A percentile compares a stretch with the other conserved stretches of the same genome.
phyloP scores from a whole-genome alignment of 1,140 invertebrate genomes.

The Luehdorfia chinensis region DNA sequence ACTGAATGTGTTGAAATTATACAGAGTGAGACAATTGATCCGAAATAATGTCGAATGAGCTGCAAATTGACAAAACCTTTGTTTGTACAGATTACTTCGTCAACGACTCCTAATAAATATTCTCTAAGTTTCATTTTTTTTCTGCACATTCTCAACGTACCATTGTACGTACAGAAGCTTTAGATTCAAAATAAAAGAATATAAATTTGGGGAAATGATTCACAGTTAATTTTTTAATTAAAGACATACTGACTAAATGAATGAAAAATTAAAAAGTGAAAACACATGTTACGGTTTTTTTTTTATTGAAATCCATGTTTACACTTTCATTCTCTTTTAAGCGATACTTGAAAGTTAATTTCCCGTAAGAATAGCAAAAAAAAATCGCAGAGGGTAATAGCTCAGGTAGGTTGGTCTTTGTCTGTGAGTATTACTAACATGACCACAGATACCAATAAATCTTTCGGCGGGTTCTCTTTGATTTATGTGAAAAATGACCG shows the following conservation, averaged over 20 bases:
- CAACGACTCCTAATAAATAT: no score
- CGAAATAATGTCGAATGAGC: no score
- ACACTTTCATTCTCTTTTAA: constrained; percentile 48
- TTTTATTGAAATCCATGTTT: no score
- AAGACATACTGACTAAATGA: no score
- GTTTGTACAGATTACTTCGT: neutral
- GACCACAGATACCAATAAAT: constrained; percentile 63
- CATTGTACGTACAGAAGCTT: no score
- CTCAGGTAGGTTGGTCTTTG: constrained; percentile 54
- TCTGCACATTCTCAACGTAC: no score
- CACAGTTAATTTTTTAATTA: no score
- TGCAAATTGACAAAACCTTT: neutral
- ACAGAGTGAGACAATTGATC: neutral
- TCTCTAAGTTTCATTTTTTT: no score
- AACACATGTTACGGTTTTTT: no score
- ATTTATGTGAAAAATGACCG: constrained; percentile 76
- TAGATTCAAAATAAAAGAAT: no score
- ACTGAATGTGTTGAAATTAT: constrained; percentile 6
- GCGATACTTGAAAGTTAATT: constrained; percentile 22
- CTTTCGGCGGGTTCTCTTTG: constrained; percentile 65
- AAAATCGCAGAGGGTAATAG: constrained; percentile 39
- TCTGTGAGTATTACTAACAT: constrained; percentile 36
- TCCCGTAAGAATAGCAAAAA: constrained; percentile 31
- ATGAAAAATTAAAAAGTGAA: no score
- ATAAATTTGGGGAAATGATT: no score